phyloP scores from a whole-genome alignment of 2,113 vertebrate genomes.

The Amblyornis subalaris region DNA sequence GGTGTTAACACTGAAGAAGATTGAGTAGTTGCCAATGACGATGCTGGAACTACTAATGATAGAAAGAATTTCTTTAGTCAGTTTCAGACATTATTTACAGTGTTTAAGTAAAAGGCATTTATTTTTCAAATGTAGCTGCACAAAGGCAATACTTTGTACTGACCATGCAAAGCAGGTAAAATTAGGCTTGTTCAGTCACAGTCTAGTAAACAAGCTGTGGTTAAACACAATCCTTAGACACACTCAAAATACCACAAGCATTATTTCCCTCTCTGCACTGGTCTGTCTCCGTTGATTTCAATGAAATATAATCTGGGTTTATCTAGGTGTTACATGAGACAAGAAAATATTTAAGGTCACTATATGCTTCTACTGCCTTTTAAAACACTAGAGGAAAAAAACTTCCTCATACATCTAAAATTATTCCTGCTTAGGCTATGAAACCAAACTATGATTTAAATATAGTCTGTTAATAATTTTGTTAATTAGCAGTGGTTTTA shows the following conservation, averaged over 20 bases:
- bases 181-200: background rate
- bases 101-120: background rate
- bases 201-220: background rate
- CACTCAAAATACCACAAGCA: background rate
- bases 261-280: fast-evolving
- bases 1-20: background rate
- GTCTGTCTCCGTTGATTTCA: background rate
- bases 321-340: background rate
- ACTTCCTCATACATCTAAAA: background rate
- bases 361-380: background rate
- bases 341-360: background rate
- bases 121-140: background rate
- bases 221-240: background rate
- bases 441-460: background rate
- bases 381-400: background rate
- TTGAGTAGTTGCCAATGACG: background rate
- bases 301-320: background rate
- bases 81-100: background rate
- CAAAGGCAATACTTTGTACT: background rate
- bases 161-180: background rate
- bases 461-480: background rate
- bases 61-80: background rate
- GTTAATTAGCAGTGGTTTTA: background rate
- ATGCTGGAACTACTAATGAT: background rate
- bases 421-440: background rate